Conservation (phyloP, 2,888 invertebrate species). For the Tolmerus cingulatus region DNA sequence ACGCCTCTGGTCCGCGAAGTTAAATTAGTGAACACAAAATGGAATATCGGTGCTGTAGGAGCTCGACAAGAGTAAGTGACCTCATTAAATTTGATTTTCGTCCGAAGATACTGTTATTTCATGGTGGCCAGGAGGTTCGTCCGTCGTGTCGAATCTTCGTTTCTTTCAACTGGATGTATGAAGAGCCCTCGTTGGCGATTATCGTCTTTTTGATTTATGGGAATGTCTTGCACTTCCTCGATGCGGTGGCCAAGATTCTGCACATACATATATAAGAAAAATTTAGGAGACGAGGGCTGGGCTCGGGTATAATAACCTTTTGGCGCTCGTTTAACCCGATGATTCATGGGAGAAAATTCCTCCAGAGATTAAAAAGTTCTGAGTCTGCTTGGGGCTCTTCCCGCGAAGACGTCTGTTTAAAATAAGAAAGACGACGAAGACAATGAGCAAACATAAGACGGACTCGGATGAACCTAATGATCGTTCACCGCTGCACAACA, state of each 20-base stretch:
- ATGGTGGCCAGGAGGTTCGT: background rate
- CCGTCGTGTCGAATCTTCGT: background rate
- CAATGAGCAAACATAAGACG: background rate
- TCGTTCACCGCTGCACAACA: constrained; percentile 11
- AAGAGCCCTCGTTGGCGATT: background rate
- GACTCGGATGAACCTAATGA: background rate
- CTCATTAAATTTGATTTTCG: constrained; percentile 55
- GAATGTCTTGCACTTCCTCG: constrained; percentile 22
- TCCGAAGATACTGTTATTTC: constrained; percentile 45
- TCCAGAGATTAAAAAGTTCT: background rate
- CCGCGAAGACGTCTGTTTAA: background rate
- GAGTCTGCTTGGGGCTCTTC: background rate
- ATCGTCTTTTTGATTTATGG: constrained; percentile 24
- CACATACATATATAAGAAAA: background rate
- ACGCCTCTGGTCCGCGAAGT: background rate
- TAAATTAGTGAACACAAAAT: constrained; percentile 52
- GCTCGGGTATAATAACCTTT: constrained; percentile 28
- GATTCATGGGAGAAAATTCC: constrained; percentile 24
- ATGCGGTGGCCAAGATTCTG: background rate
- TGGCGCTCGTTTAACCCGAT: background rate
- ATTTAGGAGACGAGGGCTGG: background rate
- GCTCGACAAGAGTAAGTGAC: constrained; percentile 64
- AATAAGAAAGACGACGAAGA: constrained; percentile 4
- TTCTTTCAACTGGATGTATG: background rate
- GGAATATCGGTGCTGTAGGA: constrained; percentile 63